phyloP scores from a whole-genome alignment of 2,113 vertebrate species.

The Notothenia rossii region DNA sequence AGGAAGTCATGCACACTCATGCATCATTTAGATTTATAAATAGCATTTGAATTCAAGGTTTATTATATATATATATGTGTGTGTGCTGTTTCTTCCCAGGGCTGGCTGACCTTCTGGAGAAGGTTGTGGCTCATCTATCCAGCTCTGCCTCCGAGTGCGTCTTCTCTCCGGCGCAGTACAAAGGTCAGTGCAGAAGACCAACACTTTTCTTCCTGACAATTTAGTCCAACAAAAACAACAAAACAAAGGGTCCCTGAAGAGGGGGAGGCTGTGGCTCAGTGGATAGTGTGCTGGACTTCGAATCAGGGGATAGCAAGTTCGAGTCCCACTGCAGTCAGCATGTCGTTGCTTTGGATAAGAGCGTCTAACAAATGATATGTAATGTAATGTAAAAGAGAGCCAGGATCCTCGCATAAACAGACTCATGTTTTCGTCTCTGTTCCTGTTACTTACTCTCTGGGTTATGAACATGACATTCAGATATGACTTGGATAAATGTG shows the following conservation, averaged over 20 bases:
- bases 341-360: no score
- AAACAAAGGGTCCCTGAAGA: constrained; percentile 30
- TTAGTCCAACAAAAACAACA: constrained; percentile 26
- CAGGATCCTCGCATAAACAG: background rate
- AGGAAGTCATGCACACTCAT: background rate
- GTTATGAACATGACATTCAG: background rate
- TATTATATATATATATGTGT: background rate
- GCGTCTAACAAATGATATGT: no score
- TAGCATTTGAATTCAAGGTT: background rate
- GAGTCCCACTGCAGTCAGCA: no score
- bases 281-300: no score
- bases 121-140: constrained; percentile 86
- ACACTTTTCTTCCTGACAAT: constrained; percentile 5
- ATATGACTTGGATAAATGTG: no score
- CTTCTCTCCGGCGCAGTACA: constrained; percentile 83
- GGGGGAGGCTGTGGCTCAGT: no score
- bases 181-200: constrained; percentile 85
- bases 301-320: no score
- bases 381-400: background rate
- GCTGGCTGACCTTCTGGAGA: constrained; percentile 91
- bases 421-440: no score
- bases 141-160: constrained; percentile 83
- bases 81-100: constrained; percentile 78
- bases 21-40: constrained; percentile 10
- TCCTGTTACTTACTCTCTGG: background rate